Evolutionary conservation across 2,797 vertebrate genomes (phyloP).

Genomic region (Sebastes itinus): DNA sequence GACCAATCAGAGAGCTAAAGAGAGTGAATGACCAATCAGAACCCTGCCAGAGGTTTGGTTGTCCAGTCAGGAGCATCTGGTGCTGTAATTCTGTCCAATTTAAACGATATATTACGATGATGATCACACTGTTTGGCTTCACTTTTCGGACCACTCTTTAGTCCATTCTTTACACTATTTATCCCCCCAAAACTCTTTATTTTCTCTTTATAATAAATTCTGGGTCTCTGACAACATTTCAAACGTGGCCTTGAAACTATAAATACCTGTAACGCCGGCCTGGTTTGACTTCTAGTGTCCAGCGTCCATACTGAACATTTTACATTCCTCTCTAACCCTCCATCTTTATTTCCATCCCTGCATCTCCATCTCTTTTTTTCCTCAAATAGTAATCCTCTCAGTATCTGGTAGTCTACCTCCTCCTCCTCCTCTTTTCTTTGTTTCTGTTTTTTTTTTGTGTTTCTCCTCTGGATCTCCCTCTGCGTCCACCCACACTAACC

Average conservation of each 20-base stretch:
- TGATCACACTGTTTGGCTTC: no score
- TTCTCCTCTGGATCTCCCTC: conserved; percentile 49
- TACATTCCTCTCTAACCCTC: not conserved
- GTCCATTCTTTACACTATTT: no score
- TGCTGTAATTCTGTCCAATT: no score
- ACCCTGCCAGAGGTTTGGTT: no score
- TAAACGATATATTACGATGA: no score
- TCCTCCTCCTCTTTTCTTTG: conserved; percentile 17
- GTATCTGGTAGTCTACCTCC: conserved; percentile 18
- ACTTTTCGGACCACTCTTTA: no score
- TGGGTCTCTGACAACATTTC: not conserved
- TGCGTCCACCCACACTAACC: conserved; percentile 72
- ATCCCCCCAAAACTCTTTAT: no score
- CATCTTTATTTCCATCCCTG: not conserved
- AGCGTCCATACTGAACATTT: not conserved
- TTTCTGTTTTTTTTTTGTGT: conserved; percentile 4
- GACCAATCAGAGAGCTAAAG: no score
- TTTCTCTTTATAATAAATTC: not conserved
- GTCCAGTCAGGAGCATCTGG: no score
- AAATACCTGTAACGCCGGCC: not conserved
- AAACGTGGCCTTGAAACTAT: not conserved
- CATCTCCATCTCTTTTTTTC: not conserved
- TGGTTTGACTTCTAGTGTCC: not conserved
- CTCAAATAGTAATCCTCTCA: conserved; percentile 11
- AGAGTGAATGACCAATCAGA: no score